Evolutionary conservation across 53 echinoderm and acorn worm genomes (phyloP), one percentile per base, ranked within the genome.

Genomic region (Zoroaster sp.): DNA sequence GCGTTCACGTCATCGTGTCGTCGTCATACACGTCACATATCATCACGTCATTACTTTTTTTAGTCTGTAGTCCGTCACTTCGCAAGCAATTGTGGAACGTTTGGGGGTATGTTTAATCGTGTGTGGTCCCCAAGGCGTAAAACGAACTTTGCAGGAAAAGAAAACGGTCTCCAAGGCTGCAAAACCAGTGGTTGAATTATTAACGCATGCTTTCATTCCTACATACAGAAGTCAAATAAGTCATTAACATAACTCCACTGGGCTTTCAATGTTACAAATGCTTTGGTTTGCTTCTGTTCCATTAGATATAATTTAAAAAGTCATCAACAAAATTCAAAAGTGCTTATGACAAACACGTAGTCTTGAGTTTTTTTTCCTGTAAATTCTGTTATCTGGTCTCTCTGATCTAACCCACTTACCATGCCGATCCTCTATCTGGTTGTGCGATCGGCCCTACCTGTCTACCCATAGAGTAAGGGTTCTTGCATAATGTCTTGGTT

Each of bases 121-220:
- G 81, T 81, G 81, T 81, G 81, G 81, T 81, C 81, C 54, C 4
- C 14, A 40, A 30, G 66, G 81, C 67, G 66, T 40, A 4, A 33
- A 0, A 6, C 37, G 80, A 30, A 81, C 53, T 43, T 66, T 15
- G 53, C 8, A 15, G 14, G n/a, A 81, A 67, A 5, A 14, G 13
- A 63, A 81, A 30, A 41, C 42, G 23, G 3, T 21, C 17, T 39
- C 43, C 81, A 81, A 81, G 81, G 81, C 43, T 66, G 44, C 0
- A 43, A 36, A 21, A 14, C 43, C 17, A 18, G 12, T 18, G 23
- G 67, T 32, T 0, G 63, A 40, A 63, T 81, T 67, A 81, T 25
- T 28, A 10, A 66, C 81, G 81, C 81, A 81, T 81, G 81, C 66
- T 43, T 78, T 55, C 78, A 18, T n/a, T 33, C 10, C 4, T 59